A percentile compares a stretch with the other conserved stretches of the same genome.
Evolutionary conservation across 2,797 vertebrate genomes (phyloP).

Genomic region (Balearica regulorum): DNA sequence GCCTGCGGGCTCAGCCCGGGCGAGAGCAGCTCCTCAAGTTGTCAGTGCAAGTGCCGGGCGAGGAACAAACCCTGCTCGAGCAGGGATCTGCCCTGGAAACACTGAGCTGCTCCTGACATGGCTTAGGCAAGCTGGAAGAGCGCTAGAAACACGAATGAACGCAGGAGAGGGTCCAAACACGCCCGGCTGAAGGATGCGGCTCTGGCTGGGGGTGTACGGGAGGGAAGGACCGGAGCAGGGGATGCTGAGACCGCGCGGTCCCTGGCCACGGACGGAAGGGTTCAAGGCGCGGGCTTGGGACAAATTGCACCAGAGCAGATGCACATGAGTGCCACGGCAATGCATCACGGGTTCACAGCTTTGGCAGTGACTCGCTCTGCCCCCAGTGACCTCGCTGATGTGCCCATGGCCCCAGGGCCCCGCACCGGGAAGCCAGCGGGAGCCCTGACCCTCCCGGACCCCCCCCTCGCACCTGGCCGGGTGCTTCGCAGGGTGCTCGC

Average conservation of each 20-base stretch:
- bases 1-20: not conserved
- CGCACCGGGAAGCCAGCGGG: not conserved
- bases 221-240: not conserved
- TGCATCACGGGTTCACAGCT: not conserved
- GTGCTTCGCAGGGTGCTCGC: not conserved
- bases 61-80: not conserved
- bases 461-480: not conserved
- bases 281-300: not conserved
- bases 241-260: not conserved
- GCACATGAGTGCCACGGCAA: fast-evolving
- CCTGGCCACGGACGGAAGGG: fast-evolving
- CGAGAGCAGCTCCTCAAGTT: not conserved
- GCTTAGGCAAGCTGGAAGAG: not conserved
- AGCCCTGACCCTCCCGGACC: not conserved
- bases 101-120: not conserved
- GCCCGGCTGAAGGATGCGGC: not conserved
- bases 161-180: fast-evolving
- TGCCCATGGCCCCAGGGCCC: not conserved
- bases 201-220: fast-evolving
- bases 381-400: not conserved
- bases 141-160: fast-evolving
- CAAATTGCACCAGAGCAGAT: not conserved
- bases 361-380: not conserved
- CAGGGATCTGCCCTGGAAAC: not conserved
- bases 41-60: fast-evolving